A percentile compares a stretch with the other conserved stretches of the same genome.
Conservation (phyloP, 2,888 invertebrate genomes). For the Tiliacea citrago region DNA sequence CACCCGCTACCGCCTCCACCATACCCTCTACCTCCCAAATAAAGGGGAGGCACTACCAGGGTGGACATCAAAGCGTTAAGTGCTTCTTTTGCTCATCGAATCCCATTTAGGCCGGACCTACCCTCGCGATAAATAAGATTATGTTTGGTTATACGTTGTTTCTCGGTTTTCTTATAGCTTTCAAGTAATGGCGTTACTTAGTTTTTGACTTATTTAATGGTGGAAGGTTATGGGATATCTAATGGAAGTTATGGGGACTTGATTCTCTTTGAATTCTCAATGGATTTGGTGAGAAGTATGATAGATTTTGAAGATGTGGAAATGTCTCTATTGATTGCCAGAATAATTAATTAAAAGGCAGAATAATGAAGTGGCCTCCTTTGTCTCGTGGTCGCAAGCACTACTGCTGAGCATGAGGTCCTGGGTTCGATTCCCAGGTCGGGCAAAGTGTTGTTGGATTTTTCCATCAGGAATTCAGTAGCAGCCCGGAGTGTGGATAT, state of each 20-base stretch:
- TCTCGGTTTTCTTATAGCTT: constrained; percentile 75
- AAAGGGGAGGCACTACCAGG: constrained; percentile 80
- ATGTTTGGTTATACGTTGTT: constrained; percentile 77
- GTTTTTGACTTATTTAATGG: constrained; percentile 66
- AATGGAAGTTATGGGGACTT: constrained; percentile 51
- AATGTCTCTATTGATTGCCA: neutral
- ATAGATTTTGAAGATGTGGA: neutral
- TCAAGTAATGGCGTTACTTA: constrained; percentile 67
- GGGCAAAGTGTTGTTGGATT: neutral
- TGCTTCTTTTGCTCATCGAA: constrained; percentile 86
- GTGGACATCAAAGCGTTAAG: constrained; percentile 90
- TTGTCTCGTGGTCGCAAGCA: neutral
- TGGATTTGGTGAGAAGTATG: constrained; percentile 12
- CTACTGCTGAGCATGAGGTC: neutral
- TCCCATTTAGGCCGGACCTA: constrained; percentile 81
- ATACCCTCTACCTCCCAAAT: constrained; percentile 31
- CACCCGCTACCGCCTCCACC: constrained; percentile 16
- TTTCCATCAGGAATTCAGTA: neutral
- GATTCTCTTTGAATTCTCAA: constrained; percentile 42
- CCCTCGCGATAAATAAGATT: constrained; percentile 89
- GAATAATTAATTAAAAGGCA: neutral
- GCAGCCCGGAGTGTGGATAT: neutral
- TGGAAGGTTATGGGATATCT: constrained; percentile 55
- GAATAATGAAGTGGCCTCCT: neutral
- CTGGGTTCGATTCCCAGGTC: neutral